Evolutionary conservation across 1,140 invertebrate species (phyloP).

Genomic region (Paramacrobiotus metropolitanus): DNA sequence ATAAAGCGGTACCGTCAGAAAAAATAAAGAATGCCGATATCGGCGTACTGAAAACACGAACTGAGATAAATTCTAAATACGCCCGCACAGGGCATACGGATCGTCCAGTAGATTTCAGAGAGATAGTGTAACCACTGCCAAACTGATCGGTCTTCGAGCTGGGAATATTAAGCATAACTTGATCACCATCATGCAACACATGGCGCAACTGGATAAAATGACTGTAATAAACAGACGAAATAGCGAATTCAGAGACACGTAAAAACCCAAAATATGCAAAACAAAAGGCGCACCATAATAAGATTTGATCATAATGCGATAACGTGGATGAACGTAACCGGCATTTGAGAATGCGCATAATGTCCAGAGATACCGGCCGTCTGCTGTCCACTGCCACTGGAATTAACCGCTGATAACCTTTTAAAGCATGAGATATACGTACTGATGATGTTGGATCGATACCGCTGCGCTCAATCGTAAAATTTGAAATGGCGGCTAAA

Average conservation of each 20-base stretch:
- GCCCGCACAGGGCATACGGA: too few species aligned
- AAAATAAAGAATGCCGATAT: too few species aligned
- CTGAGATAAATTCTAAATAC: too few species aligned
- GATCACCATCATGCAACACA: too few species aligned
- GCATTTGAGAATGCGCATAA: not conserved
- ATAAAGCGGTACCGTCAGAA: too few species aligned
- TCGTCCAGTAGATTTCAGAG: too few species aligned
- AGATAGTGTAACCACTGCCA: too few species aligned
- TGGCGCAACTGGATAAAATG: too few species aligned
- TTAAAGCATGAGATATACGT: not conserved
- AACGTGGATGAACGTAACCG: not conserved
- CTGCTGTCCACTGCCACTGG: not conserved
- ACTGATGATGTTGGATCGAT: not conserved
- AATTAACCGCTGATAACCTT: not conserved
- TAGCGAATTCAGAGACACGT: not conserved
- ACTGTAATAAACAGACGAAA: too few species aligned
- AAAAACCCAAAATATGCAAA: not conserved
- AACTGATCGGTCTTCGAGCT: too few species aligned
- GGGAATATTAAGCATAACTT: too few species aligned
- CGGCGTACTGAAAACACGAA: too few species aligned
- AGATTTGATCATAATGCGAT: not conserved
- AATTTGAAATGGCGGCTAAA: not conserved
- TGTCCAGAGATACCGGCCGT: not conserved
- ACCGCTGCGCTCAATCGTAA: not conserved
- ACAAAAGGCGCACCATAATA: not conserved